These are phyloP conservation scores for Chaetophractus vellerosus DNA, from an alignment of 2,797 vertebrate species.

Conservation along the genomic window DNA sequence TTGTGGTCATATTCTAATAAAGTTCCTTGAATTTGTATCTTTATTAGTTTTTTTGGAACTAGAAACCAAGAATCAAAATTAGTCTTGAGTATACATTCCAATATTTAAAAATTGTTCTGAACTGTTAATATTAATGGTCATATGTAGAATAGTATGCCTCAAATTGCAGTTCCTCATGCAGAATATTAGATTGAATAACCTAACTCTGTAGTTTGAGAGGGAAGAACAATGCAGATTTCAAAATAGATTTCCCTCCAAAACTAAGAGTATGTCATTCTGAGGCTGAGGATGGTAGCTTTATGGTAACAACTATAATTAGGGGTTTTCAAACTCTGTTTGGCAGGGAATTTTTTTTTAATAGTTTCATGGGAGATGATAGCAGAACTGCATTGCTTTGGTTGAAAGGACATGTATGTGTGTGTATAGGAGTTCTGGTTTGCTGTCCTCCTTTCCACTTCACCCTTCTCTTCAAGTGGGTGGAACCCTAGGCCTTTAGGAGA, in stretches of 20 bases:
- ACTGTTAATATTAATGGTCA: background rate
- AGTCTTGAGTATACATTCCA: background rate
- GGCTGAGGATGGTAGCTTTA: slow-evolving; percentile 23
- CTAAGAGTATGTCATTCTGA: background rate
- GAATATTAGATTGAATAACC: background rate
- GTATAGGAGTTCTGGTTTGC: background rate
- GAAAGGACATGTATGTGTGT: background rate
- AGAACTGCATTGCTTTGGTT: slow-evolving; percentile 24
- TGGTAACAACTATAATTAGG: background rate
- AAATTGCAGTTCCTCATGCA: background rate
- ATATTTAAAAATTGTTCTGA: slow-evolving; percentile 32
- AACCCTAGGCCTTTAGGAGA: background rate
- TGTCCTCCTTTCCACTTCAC: background rate
- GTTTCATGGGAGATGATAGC: background rate
- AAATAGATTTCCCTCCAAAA: background rate
- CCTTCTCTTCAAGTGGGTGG: background rate
- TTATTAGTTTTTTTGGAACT: background rate
- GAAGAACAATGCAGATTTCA: background rate
- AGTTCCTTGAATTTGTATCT: background rate
- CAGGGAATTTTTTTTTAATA: background rate
- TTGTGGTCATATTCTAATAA: background rate
- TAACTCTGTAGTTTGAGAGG: background rate
- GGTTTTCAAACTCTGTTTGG: slow-evolving; percentile 17
- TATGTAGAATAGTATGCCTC: too few species aligned
- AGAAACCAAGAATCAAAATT: background rate